phyloP scores from a whole-genome alignment of 2,797 vertebrate species.

The Podargus strigoides region DNA sequence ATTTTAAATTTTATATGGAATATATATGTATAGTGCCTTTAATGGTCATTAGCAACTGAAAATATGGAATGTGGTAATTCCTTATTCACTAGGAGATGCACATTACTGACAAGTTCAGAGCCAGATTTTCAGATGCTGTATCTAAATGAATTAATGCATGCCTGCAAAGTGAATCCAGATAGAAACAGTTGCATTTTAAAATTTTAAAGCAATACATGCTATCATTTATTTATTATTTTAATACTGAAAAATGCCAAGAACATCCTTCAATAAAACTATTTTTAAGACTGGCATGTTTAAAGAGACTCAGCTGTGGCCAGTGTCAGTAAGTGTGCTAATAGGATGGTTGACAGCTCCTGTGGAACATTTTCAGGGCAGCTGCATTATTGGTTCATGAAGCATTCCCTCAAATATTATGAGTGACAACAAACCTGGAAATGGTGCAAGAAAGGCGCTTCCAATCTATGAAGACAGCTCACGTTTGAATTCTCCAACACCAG shows the following conservation, averaged over 20 bases:
- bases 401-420: constrained; percentile 66
- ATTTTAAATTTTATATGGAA: not conserved
- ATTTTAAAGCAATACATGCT: constrained; percentile 27
- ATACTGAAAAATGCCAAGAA: constrained; percentile 34
- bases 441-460: constrained; percentile 51
- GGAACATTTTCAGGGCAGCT: constrained; percentile 59
- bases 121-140: not conserved
- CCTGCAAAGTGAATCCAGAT: not conserved
- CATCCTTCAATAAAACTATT: constrained; percentile 20
- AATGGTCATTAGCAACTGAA: constrained; percentile 8
- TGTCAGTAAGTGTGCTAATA: constrained; percentile 60
- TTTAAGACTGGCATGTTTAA: constrained; percentile 42
- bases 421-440: constrained; percentile 67
- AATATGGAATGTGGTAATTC: not conserved
- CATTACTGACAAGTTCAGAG: not conserved
- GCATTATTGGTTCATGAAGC: constrained; percentile 64
- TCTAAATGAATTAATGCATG: constrained; percentile 18
- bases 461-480: constrained; percentile 36
- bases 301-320: constrained; percentile 50
- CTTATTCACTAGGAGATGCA: not conserved
- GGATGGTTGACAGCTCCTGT: constrained; percentile 60
- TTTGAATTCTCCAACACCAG: constrained; percentile 52
- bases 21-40: not conserved
- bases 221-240: constrained; percentile 57
- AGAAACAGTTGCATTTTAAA: constrained; percentile 16